Percentiles rank a stretch among this genome's conserved stretches.
phyloP scores from a whole-genome alignment of 2,888 invertebrate genomes.

The Callinectes sapidus region DNA sequence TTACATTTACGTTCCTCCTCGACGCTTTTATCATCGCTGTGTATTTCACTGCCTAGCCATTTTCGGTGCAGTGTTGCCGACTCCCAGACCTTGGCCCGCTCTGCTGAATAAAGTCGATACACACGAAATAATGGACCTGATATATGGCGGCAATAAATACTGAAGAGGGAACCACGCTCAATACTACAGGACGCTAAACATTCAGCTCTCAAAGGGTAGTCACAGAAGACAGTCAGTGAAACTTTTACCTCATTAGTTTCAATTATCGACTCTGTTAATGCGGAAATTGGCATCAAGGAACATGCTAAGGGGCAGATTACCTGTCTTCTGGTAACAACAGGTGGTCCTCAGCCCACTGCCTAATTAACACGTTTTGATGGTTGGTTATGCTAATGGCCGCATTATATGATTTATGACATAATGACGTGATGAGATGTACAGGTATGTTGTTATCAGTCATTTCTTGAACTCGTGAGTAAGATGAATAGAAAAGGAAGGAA shows the following conservation, averaged over 20 bases:
- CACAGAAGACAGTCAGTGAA: background rate
- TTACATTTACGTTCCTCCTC: background rate
- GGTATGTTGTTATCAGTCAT: background rate
- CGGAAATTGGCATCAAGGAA: background rate
- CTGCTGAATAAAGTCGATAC: conserved; percentile 21
- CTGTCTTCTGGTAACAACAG: background rate
- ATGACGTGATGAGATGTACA: background rate
- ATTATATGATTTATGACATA: background rate
- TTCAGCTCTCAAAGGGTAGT: background rate
- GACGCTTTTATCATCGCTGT: background rate
- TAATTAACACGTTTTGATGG: conserved; percentile 2
- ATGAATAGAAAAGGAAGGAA: background rate
- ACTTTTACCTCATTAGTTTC: conserved; percentile 29
- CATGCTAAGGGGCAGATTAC: background rate
- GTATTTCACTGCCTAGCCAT: background rate
- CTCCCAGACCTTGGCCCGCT: conserved; percentile 33
- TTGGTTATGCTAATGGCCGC: background rate
- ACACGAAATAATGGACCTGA: background rate
- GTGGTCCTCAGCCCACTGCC: background rate
- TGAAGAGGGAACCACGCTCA: background rate
- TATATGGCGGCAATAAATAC: background rate
- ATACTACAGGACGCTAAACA: background rate
- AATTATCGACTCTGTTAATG: background rate
- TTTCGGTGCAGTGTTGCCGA: background rate
- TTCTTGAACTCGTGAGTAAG: background rate